Evolutionary conservation across 2,888 invertebrate species (phyloP), one percentile per base, ranked within the genome.

Genomic region (Agonopterix arenella): DNA sequence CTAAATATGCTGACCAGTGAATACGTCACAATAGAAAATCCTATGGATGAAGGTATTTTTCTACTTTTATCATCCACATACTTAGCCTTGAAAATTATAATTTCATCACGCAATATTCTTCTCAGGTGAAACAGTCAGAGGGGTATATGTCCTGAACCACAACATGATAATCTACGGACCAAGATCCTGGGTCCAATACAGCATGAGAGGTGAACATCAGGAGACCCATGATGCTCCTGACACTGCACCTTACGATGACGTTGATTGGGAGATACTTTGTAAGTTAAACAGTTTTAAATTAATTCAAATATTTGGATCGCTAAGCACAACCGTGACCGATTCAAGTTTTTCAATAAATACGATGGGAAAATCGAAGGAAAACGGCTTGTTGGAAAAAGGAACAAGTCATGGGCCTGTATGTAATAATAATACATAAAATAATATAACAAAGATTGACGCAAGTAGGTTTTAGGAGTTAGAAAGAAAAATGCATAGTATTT

Each of bases 1-100:
- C 90, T 98, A 13, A 97, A 98, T 70, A 96, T 97, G 90, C 90
- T 98, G 51, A 98, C 98, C 2, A 98, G 98, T 69, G 98, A 99
- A 80, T 97, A 95, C 67, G 91, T 95, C 9, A 92, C 95, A 0
- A 93, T 98, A 49, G 94, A 96, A 44, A 97, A 97, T 72, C 97
- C 97, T 0, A 88, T 97, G 11, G 90, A 93, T 9, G 94, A 94
- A 65, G 89, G 90, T 70, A 64, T 11, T 40, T 3, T 40, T 40
- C 4, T 8, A 40, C 40, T 11, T 10, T n/a, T 9, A 40, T 40
- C 11, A 40, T n/a, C 7, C 28, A 28, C 7, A 7, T 28, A 5
- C 28, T n/a, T 4, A 4, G 2, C 41, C 37, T 43, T 36, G 9
- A 10, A 28, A 28, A 38, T 41, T 38, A n/a, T 11, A 36, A n/a